phyloP scores from a whole-genome alignment of 2,113 vertebrate genomes.

The Muntiacus muntjak region DNA sequence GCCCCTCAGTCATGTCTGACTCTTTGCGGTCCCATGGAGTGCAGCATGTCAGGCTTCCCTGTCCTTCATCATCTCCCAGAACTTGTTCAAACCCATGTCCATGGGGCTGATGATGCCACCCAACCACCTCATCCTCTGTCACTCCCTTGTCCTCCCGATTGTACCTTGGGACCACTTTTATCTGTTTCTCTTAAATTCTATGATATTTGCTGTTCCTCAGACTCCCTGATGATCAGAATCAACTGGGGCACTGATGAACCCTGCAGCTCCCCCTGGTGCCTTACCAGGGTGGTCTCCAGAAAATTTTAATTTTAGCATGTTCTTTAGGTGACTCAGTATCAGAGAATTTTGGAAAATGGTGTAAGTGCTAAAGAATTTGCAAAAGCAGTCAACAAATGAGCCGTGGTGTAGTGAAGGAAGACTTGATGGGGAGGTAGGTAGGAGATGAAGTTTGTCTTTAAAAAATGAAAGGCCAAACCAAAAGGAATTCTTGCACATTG shows the following conservation, averaged over 20 bases:
- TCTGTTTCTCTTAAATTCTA: not conserved
- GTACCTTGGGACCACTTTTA: not conserved
- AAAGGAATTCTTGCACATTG: not conserved
- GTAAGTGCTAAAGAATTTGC: not conserved
- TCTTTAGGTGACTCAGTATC: not conserved
- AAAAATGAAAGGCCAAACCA: not conserved
- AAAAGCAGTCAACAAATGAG: not conserved
- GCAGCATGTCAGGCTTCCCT: not conserved
- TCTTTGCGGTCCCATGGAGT: not conserved
- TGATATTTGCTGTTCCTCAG: not conserved
- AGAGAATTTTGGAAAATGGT: not conserved
- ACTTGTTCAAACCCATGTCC: not conserved
- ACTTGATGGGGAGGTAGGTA: not conserved
- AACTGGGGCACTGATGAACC: not conserved
- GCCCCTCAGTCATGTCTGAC: not conserved
- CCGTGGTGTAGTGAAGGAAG: not conserved
- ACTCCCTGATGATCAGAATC: not conserved
- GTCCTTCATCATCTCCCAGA: not conserved
- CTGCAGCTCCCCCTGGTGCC: not conserved
- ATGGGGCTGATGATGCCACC: not conserved
- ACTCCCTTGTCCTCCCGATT: not conserved
- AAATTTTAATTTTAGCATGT: not conserved
- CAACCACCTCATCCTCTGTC: not conserved
- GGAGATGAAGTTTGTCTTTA: not conserved
- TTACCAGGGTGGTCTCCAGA: not conserved